phyloP scores from a whole-genome alignment of 2,888 invertebrate genomes.

The Archips xylosteana region DNA sequence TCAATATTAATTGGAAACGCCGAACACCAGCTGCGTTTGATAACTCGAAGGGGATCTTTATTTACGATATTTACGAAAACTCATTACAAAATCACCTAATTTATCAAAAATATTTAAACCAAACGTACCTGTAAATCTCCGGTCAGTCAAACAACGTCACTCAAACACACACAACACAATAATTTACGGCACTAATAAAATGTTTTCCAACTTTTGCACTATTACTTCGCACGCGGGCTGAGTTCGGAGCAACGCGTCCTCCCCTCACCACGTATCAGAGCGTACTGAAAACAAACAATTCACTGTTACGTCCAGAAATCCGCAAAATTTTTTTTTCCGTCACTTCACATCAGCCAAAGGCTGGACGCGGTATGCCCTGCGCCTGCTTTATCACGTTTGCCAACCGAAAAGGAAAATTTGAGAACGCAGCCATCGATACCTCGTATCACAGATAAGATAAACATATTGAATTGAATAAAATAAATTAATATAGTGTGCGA shows the following conservation, averaged over 20 bases:
- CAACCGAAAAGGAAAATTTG: constrained; percentile 34
- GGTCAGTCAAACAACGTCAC: constrained; percentile 28
- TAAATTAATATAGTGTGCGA: constrained; percentile 68
- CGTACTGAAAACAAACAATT: constrained; percentile 37
- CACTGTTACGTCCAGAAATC: constrained; percentile 23
- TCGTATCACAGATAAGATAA: constrained; percentile 39
- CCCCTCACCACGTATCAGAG: constrained; percentile 14
- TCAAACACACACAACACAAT: constrained; percentile 31
- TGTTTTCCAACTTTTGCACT: constrained; percentile 30
- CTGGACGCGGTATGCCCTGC: constrained; percentile 10
- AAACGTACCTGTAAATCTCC: constrained; percentile 31
- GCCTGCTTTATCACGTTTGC: constrained; percentile 22
- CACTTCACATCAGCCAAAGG: neutral
- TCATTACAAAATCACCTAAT: constrained; percentile 2
- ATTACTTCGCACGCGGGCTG: constrained; percentile 19
- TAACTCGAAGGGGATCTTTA: constrained; percentile 1
- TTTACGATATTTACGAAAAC: constrained; percentile 12
- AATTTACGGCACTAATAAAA: constrained; percentile 28
- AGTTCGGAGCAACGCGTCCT: constrained; percentile 22
- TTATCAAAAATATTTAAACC: neutral
- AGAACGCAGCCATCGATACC: constrained; percentile 29
- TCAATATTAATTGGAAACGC: constrained; percentile 1
- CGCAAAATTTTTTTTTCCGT: constrained; percentile 23
- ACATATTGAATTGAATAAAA: constrained; percentile 72
- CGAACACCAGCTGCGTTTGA: constrained; percentile 9